Evolutionary conservation across 2,888 invertebrate genomes (phyloP).

Genomic region (Mycalesis mineus): DNA sequence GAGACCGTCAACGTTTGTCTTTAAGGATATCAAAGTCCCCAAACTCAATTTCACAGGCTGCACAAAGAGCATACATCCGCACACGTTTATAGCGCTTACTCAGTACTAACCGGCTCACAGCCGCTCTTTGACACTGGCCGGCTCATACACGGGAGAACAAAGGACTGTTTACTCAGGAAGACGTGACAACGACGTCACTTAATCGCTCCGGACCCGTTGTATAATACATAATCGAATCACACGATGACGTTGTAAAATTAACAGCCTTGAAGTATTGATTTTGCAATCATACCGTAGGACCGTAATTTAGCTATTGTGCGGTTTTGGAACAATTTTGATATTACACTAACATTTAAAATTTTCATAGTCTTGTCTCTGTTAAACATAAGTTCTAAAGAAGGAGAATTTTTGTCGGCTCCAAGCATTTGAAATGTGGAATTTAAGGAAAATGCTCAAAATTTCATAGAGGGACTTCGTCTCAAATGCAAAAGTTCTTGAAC

Average conservation of each 20-base stretch:
- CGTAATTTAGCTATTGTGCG: too few species aligned
- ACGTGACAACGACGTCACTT: slow-evolving; percentile 5
- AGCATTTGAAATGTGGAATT: too few species aligned
- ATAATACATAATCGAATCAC: slow-evolving; percentile 3
- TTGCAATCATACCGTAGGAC: not conserved
- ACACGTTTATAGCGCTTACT: slow-evolving; percentile 9
- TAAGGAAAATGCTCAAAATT: too few species aligned
- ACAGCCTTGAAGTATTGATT: not conserved
- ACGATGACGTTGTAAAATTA: not conserved
- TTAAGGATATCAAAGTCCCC: slow-evolving; percentile 8
- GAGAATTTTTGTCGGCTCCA: too few species aligned
- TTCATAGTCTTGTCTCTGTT: too few species aligned
- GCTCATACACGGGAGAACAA: slow-evolving; percentile 7
- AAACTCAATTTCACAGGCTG: slow-evolving; percentile 9
- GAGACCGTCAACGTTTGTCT: not conserved
- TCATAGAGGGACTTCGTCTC: too few species aligned
- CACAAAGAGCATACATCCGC: slow-evolving; percentile 10
- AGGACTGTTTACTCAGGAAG: slow-evolving; percentile 9
- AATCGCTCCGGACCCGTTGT: slow-evolving; percentile 1
- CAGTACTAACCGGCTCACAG: too few species aligned
- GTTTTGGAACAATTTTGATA: too few species aligned
- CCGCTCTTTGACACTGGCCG: slow-evolving; percentile 8
- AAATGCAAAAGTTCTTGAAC: too few species aligned
- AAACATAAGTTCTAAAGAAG: too few species aligned
- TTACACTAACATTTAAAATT: too few species aligned